A percentile compares a stretch with the other conserved stretches of the same genome.
phyloP scores from a whole-genome alignment of 2,113 vertebrate species.

The Macaca nemestrina region DNA sequence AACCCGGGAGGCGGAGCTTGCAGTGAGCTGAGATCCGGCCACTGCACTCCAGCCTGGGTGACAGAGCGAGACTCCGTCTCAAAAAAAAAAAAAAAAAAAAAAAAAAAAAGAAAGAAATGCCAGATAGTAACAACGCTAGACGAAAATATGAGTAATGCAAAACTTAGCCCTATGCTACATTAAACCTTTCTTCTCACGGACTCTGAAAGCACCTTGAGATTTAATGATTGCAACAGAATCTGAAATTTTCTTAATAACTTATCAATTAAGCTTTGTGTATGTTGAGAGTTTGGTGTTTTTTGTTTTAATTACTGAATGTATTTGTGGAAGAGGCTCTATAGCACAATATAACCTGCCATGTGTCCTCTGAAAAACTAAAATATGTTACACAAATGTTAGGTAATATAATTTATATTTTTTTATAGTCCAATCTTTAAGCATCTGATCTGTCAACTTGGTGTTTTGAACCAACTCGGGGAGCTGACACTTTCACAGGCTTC shows the following conservation, averaged over 20 bases:
- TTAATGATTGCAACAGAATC: conserved; percentile 13
- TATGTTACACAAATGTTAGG: neutral
- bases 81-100: too few species aligned
- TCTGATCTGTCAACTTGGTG: too few species aligned
- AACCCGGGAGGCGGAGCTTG: too few species aligned
- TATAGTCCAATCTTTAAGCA: too few species aligned
- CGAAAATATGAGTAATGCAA: conserved; percentile 16
- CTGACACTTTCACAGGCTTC: too few species aligned
- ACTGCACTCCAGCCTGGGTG: too few species aligned
- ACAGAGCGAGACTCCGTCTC: too few species aligned
- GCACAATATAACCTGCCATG: neutral
- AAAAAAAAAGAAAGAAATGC: neutral
- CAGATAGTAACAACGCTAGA: conserved; percentile 39
- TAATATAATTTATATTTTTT: neutral
- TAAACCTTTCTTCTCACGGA: conserved; percentile 37
- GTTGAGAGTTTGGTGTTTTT: neutral
- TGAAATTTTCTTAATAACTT: conserved; percentile 40
- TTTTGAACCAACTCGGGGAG: too few species aligned
- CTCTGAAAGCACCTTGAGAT: conserved; percentile 42
- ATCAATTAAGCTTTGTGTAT: conserved; percentile 2
- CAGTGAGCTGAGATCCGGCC: too few species aligned
- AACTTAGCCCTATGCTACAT: neutral
- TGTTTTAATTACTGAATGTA: conserved; percentile 19
- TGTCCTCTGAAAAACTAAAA: conserved; percentile 31
- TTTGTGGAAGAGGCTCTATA: neutral